Percentiles rank a stretch among this genome's conserved stretches.
Evolutionary conservation across 2,797 vertebrate genomes (phyloP).

Genomic region (Liparis tanakae): DNA sequence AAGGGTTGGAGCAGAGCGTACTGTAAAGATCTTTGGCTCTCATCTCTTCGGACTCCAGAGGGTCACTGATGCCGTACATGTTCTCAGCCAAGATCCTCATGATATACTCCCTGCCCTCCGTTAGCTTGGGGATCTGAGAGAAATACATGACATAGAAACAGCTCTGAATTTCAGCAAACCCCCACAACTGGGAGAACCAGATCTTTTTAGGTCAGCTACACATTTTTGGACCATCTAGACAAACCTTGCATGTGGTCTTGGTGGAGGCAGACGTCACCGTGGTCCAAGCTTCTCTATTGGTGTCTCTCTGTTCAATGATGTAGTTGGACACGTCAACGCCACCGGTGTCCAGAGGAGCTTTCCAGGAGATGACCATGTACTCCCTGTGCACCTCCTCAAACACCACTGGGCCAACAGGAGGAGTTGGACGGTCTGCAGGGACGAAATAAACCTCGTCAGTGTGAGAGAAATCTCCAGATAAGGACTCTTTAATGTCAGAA

Average conservation of each 20-base stretch:
- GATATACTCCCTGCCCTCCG: conserved; percentile 94
- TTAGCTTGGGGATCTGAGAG: conserved; percentile 86
- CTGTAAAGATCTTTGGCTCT: conserved; percentile 97
- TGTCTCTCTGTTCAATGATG: conserved; percentile 94
- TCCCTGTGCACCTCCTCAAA: conserved; percentile 97
- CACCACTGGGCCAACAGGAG: conserved; percentile 94
- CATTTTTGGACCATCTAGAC: not conserved
- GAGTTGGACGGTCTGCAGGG: conserved; percentile 90
- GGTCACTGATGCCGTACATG: conserved; percentile 96
- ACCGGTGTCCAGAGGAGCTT: conserved; percentile 95
- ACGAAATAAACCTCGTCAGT: not conserved
- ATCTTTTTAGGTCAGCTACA: not conserved
- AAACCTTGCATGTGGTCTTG: conserved; percentile 94
- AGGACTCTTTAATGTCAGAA: not conserved
- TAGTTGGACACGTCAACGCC: conserved; percentile 95
- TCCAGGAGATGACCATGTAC: conserved; percentile 96
- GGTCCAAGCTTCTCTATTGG: conserved; percentile 93
- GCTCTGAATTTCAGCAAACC: not conserved
- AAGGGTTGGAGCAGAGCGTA: conserved; percentile 74
- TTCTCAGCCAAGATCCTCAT: conserved; percentile 97
- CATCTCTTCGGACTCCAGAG: conserved; percentile 95
- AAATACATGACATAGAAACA: conserved; percentile 2
- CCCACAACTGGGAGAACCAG: not conserved
- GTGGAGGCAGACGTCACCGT: conserved; percentile 92
- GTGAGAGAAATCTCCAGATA: not conserved